These are phyloP conservation scores for Arion vulgaris DNA, from an alignment of 1,140 invertebrate species.

Conservation along the genomic window DNA sequence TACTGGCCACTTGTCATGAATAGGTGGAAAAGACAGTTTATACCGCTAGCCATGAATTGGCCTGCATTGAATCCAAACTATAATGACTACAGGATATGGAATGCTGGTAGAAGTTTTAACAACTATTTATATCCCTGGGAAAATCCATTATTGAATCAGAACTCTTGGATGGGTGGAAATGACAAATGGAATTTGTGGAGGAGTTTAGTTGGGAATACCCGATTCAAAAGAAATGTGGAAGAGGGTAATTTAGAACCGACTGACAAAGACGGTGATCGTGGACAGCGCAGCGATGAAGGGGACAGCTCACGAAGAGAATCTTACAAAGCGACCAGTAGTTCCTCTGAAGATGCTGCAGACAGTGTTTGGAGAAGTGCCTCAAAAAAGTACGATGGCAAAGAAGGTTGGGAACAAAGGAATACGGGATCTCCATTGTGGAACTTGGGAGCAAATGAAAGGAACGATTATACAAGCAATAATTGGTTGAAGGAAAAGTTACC, in stretches of 20 bases:
- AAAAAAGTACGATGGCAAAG: background rate
- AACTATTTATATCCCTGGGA: background rate
- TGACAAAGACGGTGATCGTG: background rate
- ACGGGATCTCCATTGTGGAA: background rate
- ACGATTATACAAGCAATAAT: background rate
- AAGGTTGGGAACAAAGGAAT: background rate
- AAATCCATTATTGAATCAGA: background rate
- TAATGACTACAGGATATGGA: background rate
- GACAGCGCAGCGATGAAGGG: background rate
- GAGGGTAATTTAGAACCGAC: background rate
- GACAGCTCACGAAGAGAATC: background rate
- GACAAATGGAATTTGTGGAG: background rate
- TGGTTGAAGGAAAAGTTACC: background rate
- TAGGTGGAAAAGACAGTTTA: background rate
- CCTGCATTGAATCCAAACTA: background rate
- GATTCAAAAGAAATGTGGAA: background rate
- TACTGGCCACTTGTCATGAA: background rate
- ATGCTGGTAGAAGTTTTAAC: background rate
- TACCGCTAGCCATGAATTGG: background rate
- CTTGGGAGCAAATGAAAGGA: background rate
- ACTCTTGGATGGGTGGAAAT: background rate
- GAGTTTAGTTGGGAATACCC: background rate
- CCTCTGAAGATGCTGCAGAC: background rate
- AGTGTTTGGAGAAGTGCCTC: slow-evolving; percentile 20
- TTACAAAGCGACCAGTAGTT: background rate